These are phyloP conservation scores for Gambusia yucatana DNA, from an alignment of 2,797 vertebrate species.

Conservation along the genomic window DNA sequence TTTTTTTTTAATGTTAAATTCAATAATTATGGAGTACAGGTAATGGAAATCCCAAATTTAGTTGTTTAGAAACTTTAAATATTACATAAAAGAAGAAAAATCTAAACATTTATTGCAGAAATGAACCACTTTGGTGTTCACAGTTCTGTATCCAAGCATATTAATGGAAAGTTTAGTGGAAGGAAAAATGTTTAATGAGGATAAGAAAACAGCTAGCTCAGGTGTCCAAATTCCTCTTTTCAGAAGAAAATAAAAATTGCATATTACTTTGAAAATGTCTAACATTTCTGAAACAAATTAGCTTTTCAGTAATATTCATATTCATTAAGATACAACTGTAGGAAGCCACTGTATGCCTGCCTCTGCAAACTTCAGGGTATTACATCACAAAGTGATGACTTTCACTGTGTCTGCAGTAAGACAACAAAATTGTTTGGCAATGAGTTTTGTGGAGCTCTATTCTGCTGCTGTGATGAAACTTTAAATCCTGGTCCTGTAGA, in stretches of 20 bases:
- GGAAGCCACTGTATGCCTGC: slow-evolving; percentile 35
- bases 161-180: background rate
- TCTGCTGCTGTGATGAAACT: slow-evolving; percentile 56
- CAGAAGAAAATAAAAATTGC: background rate
- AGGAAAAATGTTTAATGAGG: background rate
- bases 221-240: background rate
- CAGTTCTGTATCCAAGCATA: background rate
- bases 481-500: slow-evolving; percentile 48
- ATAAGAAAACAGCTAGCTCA: background rate
- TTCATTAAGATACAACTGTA: slow-evolving; percentile 39
- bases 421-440: slow-evolving; percentile 42
- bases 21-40: background rate
- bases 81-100: background rate
- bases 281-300: background rate
- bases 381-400: slow-evolving; percentile 63
- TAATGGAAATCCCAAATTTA: background rate
- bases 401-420: slow-evolving; percentile 38
- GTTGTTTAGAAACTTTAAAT: background rate
- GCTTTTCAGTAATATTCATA: background rate
- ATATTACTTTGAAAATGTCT: background rate
- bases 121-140: background rate
- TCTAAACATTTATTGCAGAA: background rate
- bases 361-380: slow-evolving; percentile 30
- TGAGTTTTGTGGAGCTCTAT: slow-evolving; percentile 43
- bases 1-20: background rate